Percentiles rank a stretch among this genome's conserved stretches.
phyloP scores from a whole-genome alignment of 2,113 vertebrate genomes.

The Azemiops feae region DNA sequence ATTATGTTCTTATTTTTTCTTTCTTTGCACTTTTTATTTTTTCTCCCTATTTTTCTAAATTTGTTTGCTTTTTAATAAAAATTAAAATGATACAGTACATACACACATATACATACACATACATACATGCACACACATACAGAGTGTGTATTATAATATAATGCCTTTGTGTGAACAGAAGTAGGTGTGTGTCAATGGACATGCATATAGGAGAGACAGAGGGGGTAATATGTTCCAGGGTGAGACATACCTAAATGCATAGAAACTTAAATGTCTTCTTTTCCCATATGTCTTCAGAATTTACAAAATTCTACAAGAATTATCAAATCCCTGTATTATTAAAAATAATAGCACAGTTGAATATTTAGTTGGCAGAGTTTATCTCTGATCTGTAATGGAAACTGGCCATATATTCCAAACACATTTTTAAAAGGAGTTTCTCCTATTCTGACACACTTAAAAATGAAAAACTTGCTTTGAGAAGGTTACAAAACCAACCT shows the following conservation, averaged over 20 bases:
- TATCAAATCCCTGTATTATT: not conserved
- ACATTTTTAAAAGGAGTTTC: not conserved
- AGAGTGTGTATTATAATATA: not conserved
- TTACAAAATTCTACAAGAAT: not conserved
- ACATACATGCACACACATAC: not conserved
- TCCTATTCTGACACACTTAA: constrained; percentile 13
- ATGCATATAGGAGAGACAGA: not conserved
- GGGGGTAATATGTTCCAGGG: not conserved
- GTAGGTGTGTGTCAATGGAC: not conserved
- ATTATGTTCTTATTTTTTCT: not conserved
- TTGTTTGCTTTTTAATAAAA: not conserved
- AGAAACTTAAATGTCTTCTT: not conserved
- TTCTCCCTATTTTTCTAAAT: not conserved
- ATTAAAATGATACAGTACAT: not conserved
- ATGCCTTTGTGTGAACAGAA: not conserved
- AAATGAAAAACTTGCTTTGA: constrained; percentile 12
- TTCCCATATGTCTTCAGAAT: not conserved
- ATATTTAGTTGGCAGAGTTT: not conserved
- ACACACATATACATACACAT: not conserved
- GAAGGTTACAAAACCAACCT: constrained; percentile 38
- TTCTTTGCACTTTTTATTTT: not conserved
- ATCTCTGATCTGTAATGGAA: not conserved
- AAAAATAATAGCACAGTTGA: not conserved
- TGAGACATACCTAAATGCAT: not conserved
- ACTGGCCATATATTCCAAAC: not conserved